Conservation (phyloP, 1,140 invertebrate genomes). For the Nilaparvata lugens region DNA sequence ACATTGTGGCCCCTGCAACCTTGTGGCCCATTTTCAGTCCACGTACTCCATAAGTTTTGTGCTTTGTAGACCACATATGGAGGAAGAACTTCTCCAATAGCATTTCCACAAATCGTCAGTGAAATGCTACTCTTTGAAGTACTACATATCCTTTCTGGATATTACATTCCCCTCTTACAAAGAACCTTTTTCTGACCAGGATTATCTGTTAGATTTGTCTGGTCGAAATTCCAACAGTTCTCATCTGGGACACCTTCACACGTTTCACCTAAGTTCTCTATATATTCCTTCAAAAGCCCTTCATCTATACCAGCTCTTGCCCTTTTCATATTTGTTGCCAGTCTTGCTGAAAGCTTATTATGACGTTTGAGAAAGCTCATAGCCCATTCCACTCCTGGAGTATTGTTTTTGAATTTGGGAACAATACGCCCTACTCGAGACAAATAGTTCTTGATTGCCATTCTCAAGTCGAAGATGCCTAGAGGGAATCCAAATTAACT, state of each 20-base stretch:
- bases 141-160: slow-evolving; percentile 18
- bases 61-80: slow-evolving; percentile 35
- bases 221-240: slow-evolving; percentile 38
- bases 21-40: slow-evolving; percentile 31
- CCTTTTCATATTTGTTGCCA: too few relatives aligned
- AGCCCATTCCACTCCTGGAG: too few relatives aligned
- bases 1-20: slow-evolving; percentile 28
- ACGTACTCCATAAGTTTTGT: slow-evolving; percentile 31
- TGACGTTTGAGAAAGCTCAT: too few relatives aligned
- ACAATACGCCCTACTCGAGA: too few relatives aligned
- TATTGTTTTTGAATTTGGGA: too few relatives aligned
- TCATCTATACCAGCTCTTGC: too few relatives aligned
- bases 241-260: slow-evolving; percentile 25
- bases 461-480: too few relatives aligned
- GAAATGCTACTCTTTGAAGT: slow-evolving; percentile 17
- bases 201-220: slow-evolving; percentile 37
- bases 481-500: background rate
- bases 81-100: slow-evolving; percentile 25
- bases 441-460: too few relatives aligned
- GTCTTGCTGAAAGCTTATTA: too few relatives aligned
- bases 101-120: slow-evolving; percentile 22
- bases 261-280: too few relatives aligned
- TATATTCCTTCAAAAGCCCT: too few relatives aligned
- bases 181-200: slow-evolving; percentile 26
- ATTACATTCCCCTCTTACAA: slow-evolving; percentile 12